Percentiles rank a stretch among this genome's conserved stretches.
Evolutionary conservation across 2,888 invertebrate genomes (phyloP).

Genomic region (Uropetala carovei): DNA sequence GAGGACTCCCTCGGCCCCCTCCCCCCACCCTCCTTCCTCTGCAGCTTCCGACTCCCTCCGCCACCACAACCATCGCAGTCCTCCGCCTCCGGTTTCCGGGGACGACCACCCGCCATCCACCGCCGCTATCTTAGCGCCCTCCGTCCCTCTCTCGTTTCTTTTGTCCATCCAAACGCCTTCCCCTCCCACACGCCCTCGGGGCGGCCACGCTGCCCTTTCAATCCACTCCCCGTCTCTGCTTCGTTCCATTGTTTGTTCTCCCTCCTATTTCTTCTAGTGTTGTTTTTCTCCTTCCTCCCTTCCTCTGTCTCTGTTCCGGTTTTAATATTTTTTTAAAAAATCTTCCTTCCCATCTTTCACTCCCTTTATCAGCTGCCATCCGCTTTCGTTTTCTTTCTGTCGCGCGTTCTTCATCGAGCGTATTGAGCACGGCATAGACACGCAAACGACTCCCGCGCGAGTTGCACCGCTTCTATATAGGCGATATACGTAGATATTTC

Average conservation of each 20-base stretch:
- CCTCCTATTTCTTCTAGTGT: neutral
- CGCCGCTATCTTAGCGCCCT: neutral
- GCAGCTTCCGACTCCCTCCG: neutral
- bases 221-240: neutral
- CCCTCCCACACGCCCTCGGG: neutral
- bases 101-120: neutral
- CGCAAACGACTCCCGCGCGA: no score
- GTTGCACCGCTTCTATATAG: no score
- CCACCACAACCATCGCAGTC: neutral
- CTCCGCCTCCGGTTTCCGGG: slow-evolving; percentile 15
- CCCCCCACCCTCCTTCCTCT: neutral
- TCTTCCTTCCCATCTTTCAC: no score
- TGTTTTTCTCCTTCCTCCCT: neutral
- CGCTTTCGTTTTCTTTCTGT: no score
- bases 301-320: neutral
- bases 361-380: no score
- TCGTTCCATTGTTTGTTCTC: no score
- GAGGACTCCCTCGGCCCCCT: neutral
- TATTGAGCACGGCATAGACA: no score
- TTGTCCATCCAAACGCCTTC: neutral
- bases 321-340: no score
- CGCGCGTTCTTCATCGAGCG: no score
- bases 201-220: neutral
- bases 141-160: neutral
- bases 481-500: no score